phyloP scores from a whole-genome alignment of 2,888 invertebrate genomes.

The Rambutsinella grinnellia region DNA sequence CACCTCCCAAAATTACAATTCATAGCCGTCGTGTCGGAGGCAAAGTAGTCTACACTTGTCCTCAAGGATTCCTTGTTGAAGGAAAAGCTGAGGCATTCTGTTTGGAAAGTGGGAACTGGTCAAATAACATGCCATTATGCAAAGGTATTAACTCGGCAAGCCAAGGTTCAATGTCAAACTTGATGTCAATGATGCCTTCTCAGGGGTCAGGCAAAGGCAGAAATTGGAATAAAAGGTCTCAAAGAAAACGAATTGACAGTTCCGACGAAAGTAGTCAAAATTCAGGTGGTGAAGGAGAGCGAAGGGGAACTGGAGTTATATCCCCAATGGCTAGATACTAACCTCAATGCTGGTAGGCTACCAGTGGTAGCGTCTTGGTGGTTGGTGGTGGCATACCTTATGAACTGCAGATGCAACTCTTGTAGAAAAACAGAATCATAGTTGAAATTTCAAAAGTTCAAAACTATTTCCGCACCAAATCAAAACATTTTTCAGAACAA shows the following conservation, averaged over 20 bases:
- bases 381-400: background rate
- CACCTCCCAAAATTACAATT: constrained; percentile 73
- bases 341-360: too few species aligned
- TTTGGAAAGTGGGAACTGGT: constrained; percentile 78
- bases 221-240: constrained; percentile 47
- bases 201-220: constrained; percentile 35
- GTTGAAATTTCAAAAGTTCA: too few species aligned
- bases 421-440: constrained; percentile 1
- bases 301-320: background rate
- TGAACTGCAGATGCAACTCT: background rate
- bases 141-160: constrained; percentile 72
- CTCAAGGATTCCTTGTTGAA: constrained; percentile 82
- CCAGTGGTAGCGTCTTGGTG: too few species aligned
- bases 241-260: constrained; percentile 9
- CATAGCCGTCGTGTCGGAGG: constrained; percentile 86
- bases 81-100: constrained; percentile 72
- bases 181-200: constrained; percentile 36
- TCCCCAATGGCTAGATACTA: background rate
- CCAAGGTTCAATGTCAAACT: constrained; percentile 20
- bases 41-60: constrained; percentile 83
- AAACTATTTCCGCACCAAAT: too few species aligned
- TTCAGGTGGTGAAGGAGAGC: background rate
- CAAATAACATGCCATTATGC: constrained; percentile 81
- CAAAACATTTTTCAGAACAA: too few species aligned
- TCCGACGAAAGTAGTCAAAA: constrained; percentile 1